Conservation (phyloP, 2,888 invertebrate genomes). For the Molanna angustata region DNA sequence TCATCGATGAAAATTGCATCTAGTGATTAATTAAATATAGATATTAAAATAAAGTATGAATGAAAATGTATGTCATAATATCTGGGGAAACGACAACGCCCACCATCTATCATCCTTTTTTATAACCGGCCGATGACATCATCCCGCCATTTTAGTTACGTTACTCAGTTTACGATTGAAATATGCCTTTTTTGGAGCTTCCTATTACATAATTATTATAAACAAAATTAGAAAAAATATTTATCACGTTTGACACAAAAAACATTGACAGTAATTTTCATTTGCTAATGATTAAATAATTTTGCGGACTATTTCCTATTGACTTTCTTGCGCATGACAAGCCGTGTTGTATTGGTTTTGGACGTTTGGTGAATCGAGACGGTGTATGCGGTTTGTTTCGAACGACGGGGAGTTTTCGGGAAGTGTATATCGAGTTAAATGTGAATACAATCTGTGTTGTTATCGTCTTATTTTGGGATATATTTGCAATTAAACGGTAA, state of each 20-base stretch:
- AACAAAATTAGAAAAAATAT: too few species aligned
- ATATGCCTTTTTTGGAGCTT: too few species aligned
- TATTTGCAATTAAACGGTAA: constrained; percentile 22
- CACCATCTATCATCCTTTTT: constrained; percentile 26
- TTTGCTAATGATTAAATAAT: neutral
- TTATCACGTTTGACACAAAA: too few species aligned
- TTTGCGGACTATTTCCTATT: neutral
- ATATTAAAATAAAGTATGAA: too few species aligned
- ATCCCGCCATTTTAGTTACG: constrained; percentile 28
- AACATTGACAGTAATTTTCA: neutral
- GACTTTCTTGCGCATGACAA: constrained; percentile 24
- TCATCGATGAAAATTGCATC: too few species aligned
- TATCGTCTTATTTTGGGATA: constrained; percentile 23
- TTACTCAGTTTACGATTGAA: constrained; percentile 12
- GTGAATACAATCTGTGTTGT: constrained; percentile 26
- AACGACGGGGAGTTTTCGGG: constrained; percentile 25
- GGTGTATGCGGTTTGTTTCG: constrained; percentile 23
- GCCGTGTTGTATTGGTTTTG: constrained; percentile 24
- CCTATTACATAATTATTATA: too few species aligned
- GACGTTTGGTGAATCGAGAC: constrained; percentile 20
- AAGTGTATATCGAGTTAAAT: constrained; percentile 26
- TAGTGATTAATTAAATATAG: too few species aligned
- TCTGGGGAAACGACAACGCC: constrained; percentile 26
- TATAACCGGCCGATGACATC: constrained; percentile 31
- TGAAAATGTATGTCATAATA: too few species aligned